These are phyloP conservation scores for Formica selysi DNA, from an alignment of 1,140 invertebrate genomes.

Conservation along the genomic window DNA sequence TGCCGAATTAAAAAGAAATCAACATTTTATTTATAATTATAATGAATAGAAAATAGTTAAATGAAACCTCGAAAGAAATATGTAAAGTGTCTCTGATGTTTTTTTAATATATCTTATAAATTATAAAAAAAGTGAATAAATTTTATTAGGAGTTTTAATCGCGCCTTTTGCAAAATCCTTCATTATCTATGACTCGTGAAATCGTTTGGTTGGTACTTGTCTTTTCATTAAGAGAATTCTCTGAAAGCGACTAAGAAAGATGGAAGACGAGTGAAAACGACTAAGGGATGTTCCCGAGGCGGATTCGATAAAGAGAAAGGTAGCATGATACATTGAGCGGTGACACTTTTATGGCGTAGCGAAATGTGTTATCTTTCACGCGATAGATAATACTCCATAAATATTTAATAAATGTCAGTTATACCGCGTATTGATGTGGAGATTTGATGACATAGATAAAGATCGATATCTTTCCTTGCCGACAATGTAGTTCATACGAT, in stretches of 20 bases:
- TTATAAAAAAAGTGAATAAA: background rate
- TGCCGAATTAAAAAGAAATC: background rate
- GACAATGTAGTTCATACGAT: slow-evolving; percentile 2
- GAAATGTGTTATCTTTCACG: slow-evolving; percentile 19
- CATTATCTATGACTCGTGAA: background rate
- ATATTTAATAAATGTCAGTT: slow-evolving; percentile 51
- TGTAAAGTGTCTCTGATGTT: background rate
- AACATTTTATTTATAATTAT: background rate
- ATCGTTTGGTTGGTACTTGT: background rate
- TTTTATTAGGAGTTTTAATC: background rate
- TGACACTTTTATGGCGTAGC: slow-evolving; percentile 35
- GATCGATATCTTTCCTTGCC: slow-evolving; percentile 23
- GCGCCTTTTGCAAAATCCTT: background rate
- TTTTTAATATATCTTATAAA: background rate
- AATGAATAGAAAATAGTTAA: background rate
- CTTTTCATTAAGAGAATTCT: background rate
- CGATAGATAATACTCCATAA: slow-evolving; percentile 47
- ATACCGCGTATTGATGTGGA: background rate
- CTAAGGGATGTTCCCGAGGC: background rate
- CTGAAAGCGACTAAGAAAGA: background rate
- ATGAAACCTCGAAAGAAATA: background rate
- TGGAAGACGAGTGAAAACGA: background rate
- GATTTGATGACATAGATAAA: slow-evolving; percentile 36
- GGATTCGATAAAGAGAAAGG: background rate
- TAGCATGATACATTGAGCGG: slow-evolving; percentile 22